These are phyloP conservation scores for Rotaria sp. DNA, from an alignment of 2,888 invertebrate species.

Conservation along the genomic window DNA sequence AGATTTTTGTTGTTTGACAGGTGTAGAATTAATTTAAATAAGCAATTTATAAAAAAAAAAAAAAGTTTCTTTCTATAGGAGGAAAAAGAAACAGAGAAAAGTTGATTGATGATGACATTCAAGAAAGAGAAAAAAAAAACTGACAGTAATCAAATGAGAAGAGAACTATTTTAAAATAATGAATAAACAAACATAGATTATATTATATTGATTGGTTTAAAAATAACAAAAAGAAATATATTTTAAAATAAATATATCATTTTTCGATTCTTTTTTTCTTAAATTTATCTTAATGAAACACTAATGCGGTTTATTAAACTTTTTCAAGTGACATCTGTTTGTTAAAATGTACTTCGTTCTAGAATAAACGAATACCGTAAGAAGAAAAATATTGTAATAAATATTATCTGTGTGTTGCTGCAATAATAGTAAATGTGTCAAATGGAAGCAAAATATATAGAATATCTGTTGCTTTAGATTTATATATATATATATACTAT, in stretches of 20 bases:
- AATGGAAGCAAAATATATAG: too few species aligned
- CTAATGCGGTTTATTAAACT: neutral
- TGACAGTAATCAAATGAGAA: neutral
- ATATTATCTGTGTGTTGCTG: too few species aligned
- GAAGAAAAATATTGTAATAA: too few species aligned
- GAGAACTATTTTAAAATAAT: neutral
- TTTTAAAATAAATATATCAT: neutral
- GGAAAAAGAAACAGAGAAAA: neutral
- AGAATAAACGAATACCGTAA: neutral
- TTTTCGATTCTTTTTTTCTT: neutral
- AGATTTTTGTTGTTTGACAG: neutral
- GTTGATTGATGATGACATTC: neutral
- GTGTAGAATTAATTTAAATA: neutral
- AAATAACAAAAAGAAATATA: neutral
- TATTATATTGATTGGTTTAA: neutral
- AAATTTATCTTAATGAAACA: too few species aligned
- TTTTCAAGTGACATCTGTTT: neutral
- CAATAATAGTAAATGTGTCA: too few species aligned
- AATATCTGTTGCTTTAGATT: too few species aligned
- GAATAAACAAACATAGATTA: neutral
- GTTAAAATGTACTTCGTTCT: neutral
- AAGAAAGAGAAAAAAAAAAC: neutral
- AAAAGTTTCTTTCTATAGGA: too few species aligned
- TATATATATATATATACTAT: too few species aligned
- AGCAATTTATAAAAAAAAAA: too few species aligned